Evolutionary conservation across 2,797 vertebrate species (phyloP).

Genomic region (Smutsia temminckii): DNA sequence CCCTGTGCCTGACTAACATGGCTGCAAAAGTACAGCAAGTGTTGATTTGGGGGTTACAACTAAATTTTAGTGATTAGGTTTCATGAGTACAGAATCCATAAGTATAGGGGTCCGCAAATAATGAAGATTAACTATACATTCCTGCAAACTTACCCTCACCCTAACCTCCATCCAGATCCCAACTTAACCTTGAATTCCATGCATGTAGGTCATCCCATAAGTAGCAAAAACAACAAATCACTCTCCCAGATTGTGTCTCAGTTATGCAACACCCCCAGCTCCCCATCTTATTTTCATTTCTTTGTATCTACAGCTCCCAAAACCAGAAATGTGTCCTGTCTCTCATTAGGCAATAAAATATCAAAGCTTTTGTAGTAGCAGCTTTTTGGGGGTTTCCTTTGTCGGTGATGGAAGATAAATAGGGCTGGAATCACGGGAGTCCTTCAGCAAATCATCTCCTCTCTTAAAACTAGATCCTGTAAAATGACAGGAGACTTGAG

Average conservation of each 20-base stretch:
- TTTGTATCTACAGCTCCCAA: not conserved
- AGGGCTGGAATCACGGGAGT: not conserved
- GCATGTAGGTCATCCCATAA: not conserved
- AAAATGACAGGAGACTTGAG: not conserved
- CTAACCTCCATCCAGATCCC: not conserved
- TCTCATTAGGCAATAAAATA: not conserved
- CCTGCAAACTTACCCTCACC: not conserved
- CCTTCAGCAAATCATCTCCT: not conserved
- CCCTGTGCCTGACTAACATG: not conserved
- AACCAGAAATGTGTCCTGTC: not conserved
- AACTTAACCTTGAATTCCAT: not conserved
- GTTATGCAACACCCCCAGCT: not conserved
- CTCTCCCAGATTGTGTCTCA: not conserved
- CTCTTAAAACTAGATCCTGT: not conserved
- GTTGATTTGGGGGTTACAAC: not conserved
- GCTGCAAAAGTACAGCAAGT: not conserved
- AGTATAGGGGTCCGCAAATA: not conserved
- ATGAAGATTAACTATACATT: not conserved
- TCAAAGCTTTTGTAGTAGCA: not conserved
- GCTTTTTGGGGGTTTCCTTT: not conserved
- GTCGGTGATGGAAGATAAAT: not conserved
- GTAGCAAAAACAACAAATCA: not conserved
- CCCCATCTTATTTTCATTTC: not conserved
- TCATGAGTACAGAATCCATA: not conserved
- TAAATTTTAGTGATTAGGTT: not conserved